A percentile compares a stretch with the other conserved stretches of the same genome.
Evolutionary conservation across 2,113 vertebrate species (phyloP).

Genomic region (Antechinus stuartii): DNA sequence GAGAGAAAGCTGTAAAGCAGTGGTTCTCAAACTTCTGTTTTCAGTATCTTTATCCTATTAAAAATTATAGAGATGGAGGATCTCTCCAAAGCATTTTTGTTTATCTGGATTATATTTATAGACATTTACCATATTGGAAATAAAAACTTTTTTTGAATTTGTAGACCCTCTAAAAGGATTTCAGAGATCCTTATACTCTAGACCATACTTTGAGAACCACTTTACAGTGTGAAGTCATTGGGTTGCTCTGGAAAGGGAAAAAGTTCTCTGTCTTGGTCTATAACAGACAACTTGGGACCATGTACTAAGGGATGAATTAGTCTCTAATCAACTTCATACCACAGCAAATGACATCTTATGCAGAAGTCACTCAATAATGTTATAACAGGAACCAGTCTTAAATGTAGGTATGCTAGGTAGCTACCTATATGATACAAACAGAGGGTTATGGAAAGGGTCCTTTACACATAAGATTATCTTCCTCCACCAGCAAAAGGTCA

Average conservation of each 20-base stretch:
- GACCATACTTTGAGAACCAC: too few species aligned
- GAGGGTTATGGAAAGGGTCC: not conserved
- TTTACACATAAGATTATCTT: not conserved
- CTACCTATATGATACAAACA: not conserved
- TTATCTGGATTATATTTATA: too few species aligned
- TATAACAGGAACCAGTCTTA: not conserved
- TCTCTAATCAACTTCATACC: conserved; percentile 11
- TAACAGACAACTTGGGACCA: conserved; percentile 17
- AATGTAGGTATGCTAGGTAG: not conserved
- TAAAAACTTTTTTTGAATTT: too few species aligned
- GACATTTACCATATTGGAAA: too few species aligned
- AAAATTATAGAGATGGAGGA: too few species aligned
- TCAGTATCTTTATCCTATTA: too few species aligned
- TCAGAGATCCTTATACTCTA: too few species aligned
- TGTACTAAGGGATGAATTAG: conserved; percentile 21
- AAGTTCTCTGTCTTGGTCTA: not conserved
- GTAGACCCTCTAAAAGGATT: too few species aligned
- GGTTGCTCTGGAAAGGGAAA: not conserved
- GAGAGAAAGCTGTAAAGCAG: not conserved
- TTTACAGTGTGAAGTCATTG: not conserved
- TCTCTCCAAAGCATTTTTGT: too few species aligned
- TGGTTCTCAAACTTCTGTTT: too few species aligned
- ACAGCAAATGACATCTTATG: not conserved
- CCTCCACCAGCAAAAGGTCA: not conserved
- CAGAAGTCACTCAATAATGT: not conserved